A percentile compares a stretch with the other conserved stretches of the same genome.
These are phyloP conservation scores for Heterodera carotae DNA, from an alignment of 1,140 invertebrate genomes.

Conservation along the genomic window DNA sequence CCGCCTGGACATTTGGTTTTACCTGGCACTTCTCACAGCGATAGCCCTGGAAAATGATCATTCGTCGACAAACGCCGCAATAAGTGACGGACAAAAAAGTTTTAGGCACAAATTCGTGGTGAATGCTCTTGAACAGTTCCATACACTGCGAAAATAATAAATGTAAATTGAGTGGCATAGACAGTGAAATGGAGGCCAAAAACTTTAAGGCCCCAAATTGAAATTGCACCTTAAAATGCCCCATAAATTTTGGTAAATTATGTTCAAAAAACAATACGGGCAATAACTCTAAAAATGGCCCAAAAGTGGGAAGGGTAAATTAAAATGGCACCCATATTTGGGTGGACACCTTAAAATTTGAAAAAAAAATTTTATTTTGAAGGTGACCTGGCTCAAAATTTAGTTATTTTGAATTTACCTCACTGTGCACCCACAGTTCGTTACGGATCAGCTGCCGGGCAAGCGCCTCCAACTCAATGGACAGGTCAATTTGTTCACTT, in stretches of 20 bases:
- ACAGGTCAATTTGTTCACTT: slow-evolving; percentile 52
- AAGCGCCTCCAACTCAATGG: slow-evolving; percentile 43
- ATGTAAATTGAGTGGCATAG: no score
- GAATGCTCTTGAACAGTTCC: slow-evolving; percentile 50
- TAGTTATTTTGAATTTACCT: neutral
- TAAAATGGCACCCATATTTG: no score
- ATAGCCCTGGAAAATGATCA: slow-evolving; percentile 49
- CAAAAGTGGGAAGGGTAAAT: no score
- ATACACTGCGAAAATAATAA: slow-evolving; percentile 35
- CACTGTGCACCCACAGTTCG: slow-evolving; percentile 47
- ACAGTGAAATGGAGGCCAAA: no score
- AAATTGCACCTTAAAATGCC: no score
- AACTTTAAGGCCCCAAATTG: no score
- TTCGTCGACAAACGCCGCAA: slow-evolving; percentile 51
- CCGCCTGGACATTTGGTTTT: no score
- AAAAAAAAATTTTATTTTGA: neutral
- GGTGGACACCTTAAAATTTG: no score
- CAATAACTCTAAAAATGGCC: no score
- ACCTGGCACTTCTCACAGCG: slow-evolving; percentile 38
- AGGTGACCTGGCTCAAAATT: neutral
- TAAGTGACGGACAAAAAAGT: slow-evolving; percentile 51
- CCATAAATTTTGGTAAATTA: no score
- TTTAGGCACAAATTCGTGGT: slow-evolving; percentile 53
- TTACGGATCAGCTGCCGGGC: slow-evolving; percentile 39
- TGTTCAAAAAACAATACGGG: no score